Conservation (phyloP, 1,140 invertebrate genomes). For the Pogonognathellus flavescens region DNA sequence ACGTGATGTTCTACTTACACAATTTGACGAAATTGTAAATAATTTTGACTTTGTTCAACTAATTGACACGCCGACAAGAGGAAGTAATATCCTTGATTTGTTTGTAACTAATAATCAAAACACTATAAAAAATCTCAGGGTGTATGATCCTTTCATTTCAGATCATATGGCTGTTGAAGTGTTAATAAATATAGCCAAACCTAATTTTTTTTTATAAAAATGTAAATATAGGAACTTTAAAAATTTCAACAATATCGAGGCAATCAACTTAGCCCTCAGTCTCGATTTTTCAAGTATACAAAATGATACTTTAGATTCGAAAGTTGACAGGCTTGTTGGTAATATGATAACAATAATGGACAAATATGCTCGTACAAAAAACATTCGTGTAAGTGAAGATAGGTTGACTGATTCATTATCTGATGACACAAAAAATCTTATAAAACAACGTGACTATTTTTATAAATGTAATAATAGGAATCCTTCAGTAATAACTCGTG, state of each 20-base stretch:
- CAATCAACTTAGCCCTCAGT: too few relatives aligned
- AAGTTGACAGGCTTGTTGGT: too few relatives aligned
- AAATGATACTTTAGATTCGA: too few relatives aligned
- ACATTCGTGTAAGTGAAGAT: neutral
- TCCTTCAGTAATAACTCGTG: neutral
- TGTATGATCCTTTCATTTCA: neutral
- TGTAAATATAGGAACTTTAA: neutral
- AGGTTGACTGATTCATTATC: neutral
- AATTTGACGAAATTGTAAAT: neutral
- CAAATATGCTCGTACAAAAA: too few relatives aligned
- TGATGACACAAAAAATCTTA: neutral
- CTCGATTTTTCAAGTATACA: too few relatives aligned
- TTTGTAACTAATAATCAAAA: neutral
- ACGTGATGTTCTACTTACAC: neutral
- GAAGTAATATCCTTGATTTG: neutral
- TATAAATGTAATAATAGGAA: neutral
- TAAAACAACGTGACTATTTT: neutral
- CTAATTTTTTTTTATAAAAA: neutral
- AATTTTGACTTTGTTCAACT: neutral
- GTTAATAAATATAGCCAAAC: neutral
- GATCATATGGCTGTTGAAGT: neutral
- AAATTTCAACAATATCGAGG: neutral
- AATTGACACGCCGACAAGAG: neutral
- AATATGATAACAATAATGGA: too few relatives aligned
- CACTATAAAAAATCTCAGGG: neutral